Evolutionary conservation across 2,888 invertebrate species (phyloP).

Genomic region (Fissipunctia ypsillon): DNA sequence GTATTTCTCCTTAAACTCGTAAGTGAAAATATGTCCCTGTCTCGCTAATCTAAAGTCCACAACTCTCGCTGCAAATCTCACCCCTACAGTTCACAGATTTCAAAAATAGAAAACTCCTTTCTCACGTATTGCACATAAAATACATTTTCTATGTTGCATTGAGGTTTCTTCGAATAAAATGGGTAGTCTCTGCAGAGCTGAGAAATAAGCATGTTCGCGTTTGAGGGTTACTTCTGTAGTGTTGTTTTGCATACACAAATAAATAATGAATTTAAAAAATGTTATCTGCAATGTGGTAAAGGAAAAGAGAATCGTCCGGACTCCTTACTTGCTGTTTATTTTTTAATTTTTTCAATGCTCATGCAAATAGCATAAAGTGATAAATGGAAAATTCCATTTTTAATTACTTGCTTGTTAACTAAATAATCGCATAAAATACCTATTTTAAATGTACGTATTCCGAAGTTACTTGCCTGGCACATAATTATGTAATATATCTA

Average conservation of each 20-base stretch:
- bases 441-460: slow-evolving; percentile 2
- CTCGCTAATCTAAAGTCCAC: slow-evolving; percentile 34
- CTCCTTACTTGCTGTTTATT: background rate
- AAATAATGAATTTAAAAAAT: slow-evolving; percentile 1
- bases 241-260: slow-evolving; percentile 23
- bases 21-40: slow-evolving; percentile 25
- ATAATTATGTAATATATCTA: no score
- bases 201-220: slow-evolving; percentile 32
- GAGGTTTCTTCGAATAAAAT: slow-evolving; percentile 48
- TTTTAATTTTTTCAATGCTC: background rate
- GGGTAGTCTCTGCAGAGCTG: slow-evolving; percentile 10
- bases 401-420: background rate
- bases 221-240: slow-evolving; percentile 28
- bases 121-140: slow-evolving; percentile 60
- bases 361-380: background rate
- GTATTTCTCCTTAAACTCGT: background rate
- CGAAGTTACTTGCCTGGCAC: background rate
- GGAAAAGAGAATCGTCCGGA: background rate
- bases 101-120: slow-evolving; percentile 56
- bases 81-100: slow-evolving; percentile 47
- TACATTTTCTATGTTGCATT: slow-evolving; percentile 49
- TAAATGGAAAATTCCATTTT: background rate
- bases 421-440: background rate
- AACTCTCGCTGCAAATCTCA: slow-evolving; percentile 41
- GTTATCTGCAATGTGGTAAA: background rate